Conservation (phyloP, 1,140 invertebrate species). For the Pseudomyrmex cubaensis region DNA sequence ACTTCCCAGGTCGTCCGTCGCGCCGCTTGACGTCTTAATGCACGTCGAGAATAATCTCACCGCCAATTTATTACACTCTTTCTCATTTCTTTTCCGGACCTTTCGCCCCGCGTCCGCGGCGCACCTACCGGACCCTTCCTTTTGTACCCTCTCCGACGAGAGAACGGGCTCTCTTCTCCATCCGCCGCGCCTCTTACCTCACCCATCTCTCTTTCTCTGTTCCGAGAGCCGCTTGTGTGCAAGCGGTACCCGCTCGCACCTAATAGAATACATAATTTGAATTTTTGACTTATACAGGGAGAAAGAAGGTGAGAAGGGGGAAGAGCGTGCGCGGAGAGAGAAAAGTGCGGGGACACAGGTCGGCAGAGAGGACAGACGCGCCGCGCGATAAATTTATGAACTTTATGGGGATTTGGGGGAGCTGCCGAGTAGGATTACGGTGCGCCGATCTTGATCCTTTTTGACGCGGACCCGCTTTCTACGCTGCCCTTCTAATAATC, state of each 20-base stretch:
- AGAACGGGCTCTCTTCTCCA: slow-evolving; percentile 58
- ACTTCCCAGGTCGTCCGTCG: slow-evolving; percentile 84
- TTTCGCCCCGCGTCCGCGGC: slow-evolving; percentile 64
- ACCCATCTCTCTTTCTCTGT: slow-evolving; percentile 33
- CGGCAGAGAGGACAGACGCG: slow-evolving; percentile 43
- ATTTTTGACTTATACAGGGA: slow-evolving; percentile 78
- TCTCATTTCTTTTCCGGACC: slow-evolving; percentile 83
- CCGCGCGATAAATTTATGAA: slow-evolving; percentile 76
- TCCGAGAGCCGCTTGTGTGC: slow-evolving; percentile 22
- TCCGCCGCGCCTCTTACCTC: slow-evolving; percentile 37
- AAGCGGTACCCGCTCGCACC: slow-evolving; percentile 69
- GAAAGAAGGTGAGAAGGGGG: background rate
- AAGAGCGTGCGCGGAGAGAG: background rate
- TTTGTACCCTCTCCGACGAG: slow-evolving; percentile 69
- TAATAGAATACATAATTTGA: slow-evolving; percentile 85
- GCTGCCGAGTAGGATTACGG: slow-evolving; percentile 30
- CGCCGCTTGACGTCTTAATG: slow-evolving; percentile 86
- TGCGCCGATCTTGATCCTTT: slow-evolving; percentile 45
- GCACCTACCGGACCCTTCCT: slow-evolving; percentile 72
- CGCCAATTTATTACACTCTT: slow-evolving; percentile 86
- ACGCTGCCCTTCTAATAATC: slow-evolving; percentile 27
- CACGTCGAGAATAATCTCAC: slow-evolving; percentile 85
- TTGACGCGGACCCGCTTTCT: slow-evolving; percentile 33
- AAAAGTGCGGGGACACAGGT: slow-evolving; percentile 41
- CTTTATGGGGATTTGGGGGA: slow-evolving; percentile 74